Evolutionary conservation across 2,797 vertebrate genomes (phyloP), one percentile per base, ranked within the genome.

Genomic region (Acrossocheilus wenchowensis): DNA sequence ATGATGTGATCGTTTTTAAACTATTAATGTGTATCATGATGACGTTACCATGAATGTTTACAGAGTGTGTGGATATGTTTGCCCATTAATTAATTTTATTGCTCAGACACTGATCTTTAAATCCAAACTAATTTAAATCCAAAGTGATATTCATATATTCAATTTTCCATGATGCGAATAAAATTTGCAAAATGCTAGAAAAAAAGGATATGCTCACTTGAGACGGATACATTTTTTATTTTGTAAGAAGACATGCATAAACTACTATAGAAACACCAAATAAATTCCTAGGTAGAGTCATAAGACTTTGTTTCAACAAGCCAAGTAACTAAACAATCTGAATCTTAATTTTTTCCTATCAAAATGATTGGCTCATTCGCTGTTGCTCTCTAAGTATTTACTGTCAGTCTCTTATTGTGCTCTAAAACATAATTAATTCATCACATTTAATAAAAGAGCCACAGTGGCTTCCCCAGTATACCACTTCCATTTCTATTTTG

Each of bases 1-100:
- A 57, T 2, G n/a, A 39, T 12, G 17, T 2, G 52, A 39, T 45
- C 0, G 5, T 17, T 52, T 82, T 72, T 23, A 41, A 57, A 34
- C 19, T 1, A 54, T 48, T 78, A 78, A 52, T 21, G 3, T 45
- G 15, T 17, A 10, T 50, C 43, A n/a, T 23, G 43, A 50, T 68
- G 19, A 26, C n/a, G 15, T n/a, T 10, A 48, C 50, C 19, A 62
- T 45, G 9, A 26, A 50, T 64, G n/a, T 64, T 80, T 66, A 64
- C 15, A 80, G 41, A 45, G n/a, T 34, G 78, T 80, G 45, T 52
- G 66, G 48, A 66, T 50, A 36, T 71, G 45, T 71, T 54, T 71
- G 64, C 62, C 26, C 26, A 50, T 26, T 26, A 68, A 48, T 30
- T 2, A 12, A 79, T 45, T 68, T 50, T 36, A 81, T 64, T 45